Conservation (phyloP, 2,797 vertebrate species). For the Staurois parvus region DNA sequence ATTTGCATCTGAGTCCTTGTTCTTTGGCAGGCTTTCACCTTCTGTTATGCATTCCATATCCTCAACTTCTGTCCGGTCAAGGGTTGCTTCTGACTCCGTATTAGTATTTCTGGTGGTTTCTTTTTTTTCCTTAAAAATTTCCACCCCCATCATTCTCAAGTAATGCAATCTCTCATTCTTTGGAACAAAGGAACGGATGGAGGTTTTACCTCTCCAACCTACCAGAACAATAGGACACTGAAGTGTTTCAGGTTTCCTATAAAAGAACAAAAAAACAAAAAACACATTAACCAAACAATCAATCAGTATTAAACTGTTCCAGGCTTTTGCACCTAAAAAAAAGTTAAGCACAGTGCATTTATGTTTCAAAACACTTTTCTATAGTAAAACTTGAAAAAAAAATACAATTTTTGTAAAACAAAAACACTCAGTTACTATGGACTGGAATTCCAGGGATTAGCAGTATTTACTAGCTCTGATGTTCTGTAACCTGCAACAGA, state of each 20-base stretch:
- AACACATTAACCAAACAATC: too few species aligned
- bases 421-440: too few species aligned
- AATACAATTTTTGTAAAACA: too few species aligned
- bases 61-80: not conserved
- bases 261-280: not conserved
- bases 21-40: slow-evolving; percentile 10
- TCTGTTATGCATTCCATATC: slow-evolving; percentile 72
- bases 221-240: slow-evolving; percentile 95
- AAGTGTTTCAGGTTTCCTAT: slow-evolving; percentile 82
- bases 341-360: too few species aligned
- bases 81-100: slow-evolving; percentile 1
- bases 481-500: too few species aligned
- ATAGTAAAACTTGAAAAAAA: too few species aligned
- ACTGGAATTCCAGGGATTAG: too few species aligned
- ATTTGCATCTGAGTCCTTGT: slow-evolving; percentile 19
- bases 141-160: slow-evolving; percentile 94
- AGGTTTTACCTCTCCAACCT: slow-evolving; percentile 96
- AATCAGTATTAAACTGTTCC: too few species aligned
- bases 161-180: slow-evolving; percentile 95
- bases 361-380: too few species aligned
- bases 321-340: too few species aligned
- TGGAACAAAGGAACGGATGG: slow-evolving; percentile 93
- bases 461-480: too few species aligned
- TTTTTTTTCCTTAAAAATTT: slow-evolving; percentile 82
- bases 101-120: slow-evolving; percentile 54